Evolutionary conservation across 1,140 invertebrate genomes (phyloP).

Genomic region (Andricus grossulariae): DNA sequence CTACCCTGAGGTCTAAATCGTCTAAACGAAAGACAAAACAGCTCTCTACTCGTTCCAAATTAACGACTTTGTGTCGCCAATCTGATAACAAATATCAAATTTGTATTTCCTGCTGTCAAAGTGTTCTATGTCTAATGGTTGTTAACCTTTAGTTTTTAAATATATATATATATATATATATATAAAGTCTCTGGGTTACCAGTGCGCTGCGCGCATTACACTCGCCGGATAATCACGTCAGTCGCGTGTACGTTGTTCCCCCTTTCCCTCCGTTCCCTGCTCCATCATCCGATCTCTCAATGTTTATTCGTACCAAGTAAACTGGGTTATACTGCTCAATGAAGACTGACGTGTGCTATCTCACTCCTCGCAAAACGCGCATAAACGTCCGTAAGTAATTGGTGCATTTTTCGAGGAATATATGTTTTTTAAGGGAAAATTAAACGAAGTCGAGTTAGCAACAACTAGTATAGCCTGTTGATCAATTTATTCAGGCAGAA

Average conservation of each 20-base stretch:
- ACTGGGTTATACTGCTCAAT: slow-evolving; percentile 10
- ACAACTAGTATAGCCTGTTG: too few species aligned
- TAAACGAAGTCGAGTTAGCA: too few species aligned
- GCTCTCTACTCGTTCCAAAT: too few species aligned
- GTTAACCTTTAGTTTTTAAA: too few species aligned
- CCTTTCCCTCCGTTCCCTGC: not conserved
- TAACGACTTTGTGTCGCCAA: too few species aligned
- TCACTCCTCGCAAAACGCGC: not conserved
- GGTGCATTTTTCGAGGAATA: not conserved
- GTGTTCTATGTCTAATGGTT: too few species aligned
- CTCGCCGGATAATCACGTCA: slow-evolving; percentile 23
- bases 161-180: too few species aligned
- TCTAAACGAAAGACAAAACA: too few species aligned
- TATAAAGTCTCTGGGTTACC: slow-evolving; percentile 19
- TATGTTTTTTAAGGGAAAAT: not conserved
- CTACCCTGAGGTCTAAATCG: too few species aligned
- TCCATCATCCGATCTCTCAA: not conserved
- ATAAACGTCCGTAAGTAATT: not conserved
- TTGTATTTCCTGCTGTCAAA: too few species aligned
- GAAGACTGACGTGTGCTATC: not conserved
- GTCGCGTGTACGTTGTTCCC: not conserved
- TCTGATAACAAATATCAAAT: too few species aligned
- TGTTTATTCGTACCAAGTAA: slow-evolving; percentile 11
- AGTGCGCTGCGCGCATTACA: not conserved
- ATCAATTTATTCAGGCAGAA: too few species aligned